These are phyloP conservation scores for Schizopygopsis pylzovi DNA, from an alignment of 2,797 vertebrate species.

Conservation along the genomic window DNA sequence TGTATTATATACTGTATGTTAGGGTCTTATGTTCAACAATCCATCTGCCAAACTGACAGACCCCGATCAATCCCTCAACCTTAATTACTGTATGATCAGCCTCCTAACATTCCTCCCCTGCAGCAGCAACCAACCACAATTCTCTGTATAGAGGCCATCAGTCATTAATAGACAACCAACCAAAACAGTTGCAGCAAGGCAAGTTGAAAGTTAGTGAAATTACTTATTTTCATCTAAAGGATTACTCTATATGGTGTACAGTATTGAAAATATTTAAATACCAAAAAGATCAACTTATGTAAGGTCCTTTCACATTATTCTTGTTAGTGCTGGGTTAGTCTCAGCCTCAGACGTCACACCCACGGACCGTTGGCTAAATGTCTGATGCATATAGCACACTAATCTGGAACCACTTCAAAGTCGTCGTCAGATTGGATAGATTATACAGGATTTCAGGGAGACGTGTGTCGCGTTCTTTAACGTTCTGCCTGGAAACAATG, in stretches of 20 bases:
- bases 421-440: no score
- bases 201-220: not conserved
- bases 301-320: not conserved
- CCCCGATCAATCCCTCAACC: constrained; percentile 26
- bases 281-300: not conserved
- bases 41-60: constrained; percentile 9
- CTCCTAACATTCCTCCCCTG: constrained; percentile 6
- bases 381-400: no score
- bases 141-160: not conserved
- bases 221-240: not conserved
- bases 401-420: no score
- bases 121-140: constrained; percentile 20
- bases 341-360: no score
- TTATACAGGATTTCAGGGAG: no score
- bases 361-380: no score
- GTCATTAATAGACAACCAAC: constrained; percentile 2
- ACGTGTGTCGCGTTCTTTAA: no score
- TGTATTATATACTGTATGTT: constrained; percentile 66
- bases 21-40: constrained; percentile 46
- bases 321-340: not conserved
- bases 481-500: no score
- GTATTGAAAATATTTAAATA: not conserved
- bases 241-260: not conserved
- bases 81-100: constrained; percentile 25
- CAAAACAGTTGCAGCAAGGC: not conserved